Evolutionary conservation across 2,113 vertebrate genomes (phyloP), one percentile per base, ranked within the genome.

Genomic region (Aphelocoma coerulescens): DNA sequence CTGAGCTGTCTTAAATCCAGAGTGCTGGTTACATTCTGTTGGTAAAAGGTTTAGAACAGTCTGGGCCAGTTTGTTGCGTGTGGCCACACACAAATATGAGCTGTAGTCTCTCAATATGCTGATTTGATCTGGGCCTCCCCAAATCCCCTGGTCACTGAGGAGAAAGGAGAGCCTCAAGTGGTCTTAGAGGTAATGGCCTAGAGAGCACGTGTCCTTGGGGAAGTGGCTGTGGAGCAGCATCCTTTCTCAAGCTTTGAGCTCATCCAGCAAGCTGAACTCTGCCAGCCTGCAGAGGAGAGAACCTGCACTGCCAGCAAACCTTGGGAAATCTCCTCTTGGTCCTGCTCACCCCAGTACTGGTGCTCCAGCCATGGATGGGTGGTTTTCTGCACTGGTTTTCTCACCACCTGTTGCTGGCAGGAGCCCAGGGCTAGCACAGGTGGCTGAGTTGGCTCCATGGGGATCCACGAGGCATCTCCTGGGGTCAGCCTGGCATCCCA

Each of bases 381-480:
- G 0, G 4, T 48, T 73, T 72, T 76, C 32, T 65, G 37, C 17
- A 5, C 10, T 2, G 6, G 3, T 72, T 84, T 71, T 87, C 20
- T 22, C 6, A 22, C 19, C 4, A 2, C 17, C 43, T 68, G 16
- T 3, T 3, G 3, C 61, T 73, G n/a, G 27, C 55, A 49, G 39
- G 68, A 91, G 65, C 44, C 35, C 39, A 44, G 49, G 49, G 13
- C 75, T 46, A 43, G 37, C 65, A 37, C 26, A 61, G 16, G 9
- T 71, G 81, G 7, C 58, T 1, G 2, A 21, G 11, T 44, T 2
- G 2, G 32, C 32, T 68, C 2, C 11, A 6, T 0, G 0, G 39
- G 61, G 22, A 11, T 91, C 61, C 1, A 0, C 14, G 11, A n/a
- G 55, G 7, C 41, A 73, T 74, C 7, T 2, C 18, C 11, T 68